Evolutionary conservation across 1,140 invertebrate species (phyloP), one percentile per base, ranked within the genome.

Genomic region (Aphelinus certus): DNA sequence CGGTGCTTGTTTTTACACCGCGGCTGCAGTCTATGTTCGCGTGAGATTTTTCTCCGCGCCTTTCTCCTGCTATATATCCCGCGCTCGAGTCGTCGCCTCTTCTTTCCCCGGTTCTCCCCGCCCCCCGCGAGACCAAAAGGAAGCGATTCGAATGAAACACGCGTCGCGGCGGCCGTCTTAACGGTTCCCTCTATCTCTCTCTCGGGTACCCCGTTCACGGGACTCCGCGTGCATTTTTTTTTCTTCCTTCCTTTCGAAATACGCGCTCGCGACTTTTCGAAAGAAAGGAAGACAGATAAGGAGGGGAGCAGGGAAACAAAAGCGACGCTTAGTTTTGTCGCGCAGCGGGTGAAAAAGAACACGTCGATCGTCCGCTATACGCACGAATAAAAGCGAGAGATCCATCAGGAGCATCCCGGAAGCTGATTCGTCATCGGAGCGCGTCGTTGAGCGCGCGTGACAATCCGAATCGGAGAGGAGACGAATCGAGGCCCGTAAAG

Each of bases 131-230:
- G 48, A 10, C 63, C 3, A 45, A 26, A 61, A 61, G 58, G 58
- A 61, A 61, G 58, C 58, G 58, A 53, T 65, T 65, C 63, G 64
- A 56, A 66, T 46, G 49, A 66, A 55, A 53, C 64, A 2, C 64
- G 9, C 51, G 64, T 56, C 64, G 64, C 26, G 63, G 26, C 26
- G 26, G 10, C n/a, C 2, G 26, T 56, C 51, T 56, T 55, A 55
- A 66, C 64, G 64, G 51, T 26, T 26, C 26, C 26, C 26, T 26
- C 26, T 26, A 26, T 26, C 26, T 26, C 26, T 26, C 26, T 26
- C 26, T 26, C 26, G 26, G 26, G 26, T 26, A 58, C 57, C 10
- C n/a, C 56, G 1, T 57, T 9, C 4, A 4, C 3, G 3, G 3
- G 57, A 5, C 43, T 58, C n/a, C 3, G 57, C 56, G 2, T 2